Evolutionary conservation across 2,888 invertebrate species (phyloP).

Genomic region (Nomada ruficornis): DNA sequence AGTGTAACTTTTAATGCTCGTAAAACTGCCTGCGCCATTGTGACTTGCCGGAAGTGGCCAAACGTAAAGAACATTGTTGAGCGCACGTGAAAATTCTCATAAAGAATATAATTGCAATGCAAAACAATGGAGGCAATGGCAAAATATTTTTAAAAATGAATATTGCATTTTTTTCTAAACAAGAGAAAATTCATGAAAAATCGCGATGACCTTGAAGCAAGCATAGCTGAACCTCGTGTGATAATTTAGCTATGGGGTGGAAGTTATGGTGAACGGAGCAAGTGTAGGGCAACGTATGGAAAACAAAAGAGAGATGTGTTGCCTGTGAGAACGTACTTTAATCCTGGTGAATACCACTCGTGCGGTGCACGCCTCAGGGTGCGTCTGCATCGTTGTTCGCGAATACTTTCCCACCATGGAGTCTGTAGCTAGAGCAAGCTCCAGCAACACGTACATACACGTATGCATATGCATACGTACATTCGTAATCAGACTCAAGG

Average conservation of each 20-base stretch:
- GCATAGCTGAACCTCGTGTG: neutral
- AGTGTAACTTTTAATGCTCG: slow-evolving; percentile 5
- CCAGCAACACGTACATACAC: neutral
- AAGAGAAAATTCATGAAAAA: neutral
- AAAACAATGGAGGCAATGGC: neutral
- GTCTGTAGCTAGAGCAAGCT: slow-evolving; percentile 23
- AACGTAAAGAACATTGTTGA: slow-evolving; percentile 1
- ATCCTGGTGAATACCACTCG: slow-evolving; percentile 42
- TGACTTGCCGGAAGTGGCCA: slow-evolving; percentile 21
- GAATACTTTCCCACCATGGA: slow-evolving; percentile 59
- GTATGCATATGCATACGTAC: neutral
- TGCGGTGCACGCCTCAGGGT: slow-evolving; percentile 47
- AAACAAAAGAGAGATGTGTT: slow-evolving; percentile 52
- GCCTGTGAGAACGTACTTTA: slow-evolving; percentile 60
- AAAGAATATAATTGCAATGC: neutral
- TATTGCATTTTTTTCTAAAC: neutral
- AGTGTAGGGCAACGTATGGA: slow-evolving; percentile 24
- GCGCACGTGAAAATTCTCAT: neutral
- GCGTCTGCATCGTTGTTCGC: slow-evolving; percentile 44
- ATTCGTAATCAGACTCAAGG: slow-evolving; percentile 28
- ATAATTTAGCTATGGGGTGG: neutral
- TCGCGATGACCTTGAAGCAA: neutral
- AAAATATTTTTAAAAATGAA: too few species aligned
- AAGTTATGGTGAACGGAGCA: slow-evolving; percentile 13
- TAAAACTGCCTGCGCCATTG: slow-evolving; percentile 21